A percentile compares a stretch with the other conserved stretches of the same genome.
Conservation (phyloP, 2,113 vertebrate genomes). For the Mesocricetus auratus region DNA sequence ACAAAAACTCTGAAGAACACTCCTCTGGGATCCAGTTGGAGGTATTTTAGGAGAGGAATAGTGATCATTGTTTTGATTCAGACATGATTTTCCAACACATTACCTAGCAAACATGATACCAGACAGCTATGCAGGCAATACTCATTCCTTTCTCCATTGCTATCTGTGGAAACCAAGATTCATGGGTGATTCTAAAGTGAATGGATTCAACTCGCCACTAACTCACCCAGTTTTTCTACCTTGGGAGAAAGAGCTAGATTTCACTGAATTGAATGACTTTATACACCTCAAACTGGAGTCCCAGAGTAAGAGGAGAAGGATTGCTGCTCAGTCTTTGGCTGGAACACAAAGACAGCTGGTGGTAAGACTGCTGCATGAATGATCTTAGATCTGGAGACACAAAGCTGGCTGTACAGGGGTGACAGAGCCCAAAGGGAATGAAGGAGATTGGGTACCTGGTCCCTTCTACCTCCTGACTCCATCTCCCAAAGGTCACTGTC, state of each 20-base stretch:
- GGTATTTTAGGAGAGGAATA: not conserved
- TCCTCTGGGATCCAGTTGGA: not conserved
- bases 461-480: not conserved
- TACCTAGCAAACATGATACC: not conserved
- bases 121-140: not conserved
- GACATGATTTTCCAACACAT: not conserved
- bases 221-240: not conserved
- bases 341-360: not conserved
- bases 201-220: conserved; percentile 3
- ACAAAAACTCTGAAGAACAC: not conserved
- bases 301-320: not conserved
- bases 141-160: not conserved
- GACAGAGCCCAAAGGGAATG: not conserved
- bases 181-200: not conserved
- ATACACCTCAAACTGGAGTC: not conserved
- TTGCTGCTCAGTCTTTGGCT: not conserved
- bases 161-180: not conserved
- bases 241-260: not conserved
- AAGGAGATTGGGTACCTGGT: not conserved
- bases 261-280: not conserved
- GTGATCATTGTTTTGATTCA: not conserved
- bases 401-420: not conserved
- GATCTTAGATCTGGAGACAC: not conserved
- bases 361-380: not conserved
- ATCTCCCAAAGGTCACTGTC: not conserved